These are phyloP conservation scores for Euschistus heros DNA, from an alignment of 1,140 invertebrate species.

Conservation along the genomic window DNA sequence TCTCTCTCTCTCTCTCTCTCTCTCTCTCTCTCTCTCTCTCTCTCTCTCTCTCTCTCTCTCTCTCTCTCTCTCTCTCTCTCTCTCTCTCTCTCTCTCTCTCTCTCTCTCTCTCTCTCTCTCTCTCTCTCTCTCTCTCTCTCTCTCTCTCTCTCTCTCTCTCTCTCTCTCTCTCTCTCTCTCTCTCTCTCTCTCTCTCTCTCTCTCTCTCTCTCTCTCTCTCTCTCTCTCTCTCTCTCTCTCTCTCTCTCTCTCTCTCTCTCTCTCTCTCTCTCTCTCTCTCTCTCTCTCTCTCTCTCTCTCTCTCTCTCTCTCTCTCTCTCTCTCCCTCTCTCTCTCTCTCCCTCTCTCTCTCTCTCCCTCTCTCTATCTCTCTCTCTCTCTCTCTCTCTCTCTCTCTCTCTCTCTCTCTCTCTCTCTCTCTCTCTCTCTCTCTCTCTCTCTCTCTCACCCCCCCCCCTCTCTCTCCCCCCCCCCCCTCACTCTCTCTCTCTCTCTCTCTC, in stretches of 20 bases:
- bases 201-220: slow-evolving; percentile 13
- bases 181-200: neutral
- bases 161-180: neutral
- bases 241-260: neutral
- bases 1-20: slow-evolving; percentile 10
- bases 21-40: slow-evolving; percentile 3
- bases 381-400: slow-evolving; percentile 14
- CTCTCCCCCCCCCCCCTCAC: neutral
- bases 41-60: neutral
- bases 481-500: neutral
- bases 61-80: slow-evolving; percentile 15
- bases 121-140: slow-evolving; percentile 12
- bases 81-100: neutral
- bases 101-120: slow-evolving; percentile 4
- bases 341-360: slow-evolving; percentile 3
- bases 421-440: slow-evolving; percentile 12
- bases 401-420: slow-evolving; percentile 14
- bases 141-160: slow-evolving; percentile 8
- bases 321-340: slow-evolving; percentile 13
- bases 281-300: neutral
- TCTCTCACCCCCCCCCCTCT: too few relatives aligned
- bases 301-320: slow-evolving; percentile 4
- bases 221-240: slow-evolving; percentile 8
- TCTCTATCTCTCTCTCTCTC: slow-evolving; percentile 9
- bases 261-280: neutral